Base-by-base conservation (phyloP, 2,888 invertebrate genomes). In the Folsomia manolachei region DNA sequence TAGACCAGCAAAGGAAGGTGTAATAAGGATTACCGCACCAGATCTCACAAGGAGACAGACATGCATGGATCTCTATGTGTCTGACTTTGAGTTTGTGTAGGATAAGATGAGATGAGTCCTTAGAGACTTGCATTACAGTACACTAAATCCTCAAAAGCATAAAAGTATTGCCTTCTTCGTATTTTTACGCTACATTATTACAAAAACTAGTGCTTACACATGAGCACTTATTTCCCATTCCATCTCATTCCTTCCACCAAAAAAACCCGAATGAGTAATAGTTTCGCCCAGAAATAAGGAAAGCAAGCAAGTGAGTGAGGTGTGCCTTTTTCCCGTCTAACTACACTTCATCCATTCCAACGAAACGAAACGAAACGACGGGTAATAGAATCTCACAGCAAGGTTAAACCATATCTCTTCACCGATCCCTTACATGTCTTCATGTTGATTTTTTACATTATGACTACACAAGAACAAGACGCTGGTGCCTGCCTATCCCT, bases 381-480 rank as follows among this genome's bases (percentile, higher is more conserved):
- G 56, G 56, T 56, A 56, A 56, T 56, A 56, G 56, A 56, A 56
- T 56, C 56, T 19, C 56, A 39, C 39, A 56, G n/a, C 11, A 18
- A 56, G 56, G n/a, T n/a, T n/a, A n/a, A n/a, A n/a, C n/a, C n/a
- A 56, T 56, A 56, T 56, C 56, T 56, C 56, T 56, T 19, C 56
- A 14, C 56, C 56, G 56, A 56, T 56, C 56, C 56, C 56, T 56
- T 56, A 56, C 56, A 56, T 19, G 56, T 56, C 56, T 56, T 56
- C 56, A 56, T 56, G 56, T 56, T 56, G 56, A 56, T 56, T 56
- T 56, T 56, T 56, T 56, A 56, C 56, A 56, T 56, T 56, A 56
- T 56, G 56, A 56, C 56, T 56, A 56, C 56, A 56, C 56, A 56
- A 56, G 21, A 56, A 56, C 18, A 56, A 56, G 56, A 56, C 56